phyloP scores from a whole-genome alignment of 2,888 invertebrate genomes.

The Agonum fuliginosum region DNA sequence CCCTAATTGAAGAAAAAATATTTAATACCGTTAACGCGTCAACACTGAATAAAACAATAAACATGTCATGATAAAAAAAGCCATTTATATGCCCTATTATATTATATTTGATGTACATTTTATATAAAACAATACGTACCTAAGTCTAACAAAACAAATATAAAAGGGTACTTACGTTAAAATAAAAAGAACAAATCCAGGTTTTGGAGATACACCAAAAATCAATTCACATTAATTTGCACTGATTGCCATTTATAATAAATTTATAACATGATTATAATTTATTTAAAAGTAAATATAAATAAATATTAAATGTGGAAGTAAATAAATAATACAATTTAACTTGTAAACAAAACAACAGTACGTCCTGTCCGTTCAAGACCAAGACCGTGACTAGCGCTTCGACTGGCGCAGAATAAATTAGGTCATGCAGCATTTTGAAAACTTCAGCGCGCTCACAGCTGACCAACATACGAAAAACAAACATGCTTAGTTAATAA shows the following conservation, averaged over 20 bases:
- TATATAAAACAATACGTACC: no score
- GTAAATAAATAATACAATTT: constrained; percentile 10
- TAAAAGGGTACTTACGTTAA: constrained; percentile 22
- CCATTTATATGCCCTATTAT: background rate
- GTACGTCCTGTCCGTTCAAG: constrained; percentile 21
- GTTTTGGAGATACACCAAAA: background rate
- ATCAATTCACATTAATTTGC: constrained; percentile 1
- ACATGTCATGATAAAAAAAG: background rate
- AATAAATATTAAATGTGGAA: background rate
- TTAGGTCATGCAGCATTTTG: constrained; percentile 43
- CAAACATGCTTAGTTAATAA: no score
- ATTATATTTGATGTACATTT: background rate
- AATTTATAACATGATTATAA: background rate
- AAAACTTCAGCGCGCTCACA: constrained; percentile 42
- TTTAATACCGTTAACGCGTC: constrained; percentile 10
- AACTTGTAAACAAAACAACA: background rate
- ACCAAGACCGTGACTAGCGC: constrained; percentile 48
- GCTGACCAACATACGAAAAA: background rate
- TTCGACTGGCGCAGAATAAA: constrained; percentile 38
- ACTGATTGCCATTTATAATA: constrained; percentile 6
- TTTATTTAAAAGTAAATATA: background rate
- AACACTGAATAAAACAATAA: background rate
- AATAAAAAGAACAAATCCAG: constrained; percentile 22
- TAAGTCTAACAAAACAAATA: background rate
- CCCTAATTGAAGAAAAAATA: constrained; percentile 7